phyloP scores from a whole-genome alignment of 2,113 vertebrate genomes.

The Nothocercus nigrocapillus region DNA sequence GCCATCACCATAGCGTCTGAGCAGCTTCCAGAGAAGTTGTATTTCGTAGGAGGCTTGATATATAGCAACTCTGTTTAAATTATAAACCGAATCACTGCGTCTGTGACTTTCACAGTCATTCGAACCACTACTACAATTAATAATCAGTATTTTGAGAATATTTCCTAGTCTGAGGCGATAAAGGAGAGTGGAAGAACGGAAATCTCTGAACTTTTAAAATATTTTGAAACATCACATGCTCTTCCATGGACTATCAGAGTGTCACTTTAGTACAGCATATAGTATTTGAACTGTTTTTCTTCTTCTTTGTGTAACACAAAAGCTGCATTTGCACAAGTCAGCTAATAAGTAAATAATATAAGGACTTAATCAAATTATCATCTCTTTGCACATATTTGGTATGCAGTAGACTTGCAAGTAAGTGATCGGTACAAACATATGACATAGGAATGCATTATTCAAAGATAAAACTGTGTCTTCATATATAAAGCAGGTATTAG shows the following conservation, averaged over 20 bases:
- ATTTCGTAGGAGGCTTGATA: not conserved
- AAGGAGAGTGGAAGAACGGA: not conserved
- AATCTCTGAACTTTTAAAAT: not conserved
- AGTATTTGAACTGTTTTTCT: not conserved
- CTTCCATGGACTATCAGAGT: not conserved
- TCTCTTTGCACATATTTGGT: not conserved
- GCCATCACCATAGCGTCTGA: constrained; percentile 31
- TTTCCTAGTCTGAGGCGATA: not conserved
- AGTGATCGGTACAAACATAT: not conserved
- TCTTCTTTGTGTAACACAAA: not conserved
- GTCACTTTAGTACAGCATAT: not conserved
- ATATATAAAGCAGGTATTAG: not conserved
- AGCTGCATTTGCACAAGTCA: not conserved
- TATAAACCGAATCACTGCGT: not conserved
- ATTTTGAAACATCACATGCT: not conserved
- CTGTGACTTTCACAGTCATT: not conserved
- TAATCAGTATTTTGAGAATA: not conserved
- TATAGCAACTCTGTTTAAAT: not conserved
- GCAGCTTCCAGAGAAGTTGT: constrained; percentile 13
- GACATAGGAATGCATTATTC: not conserved
- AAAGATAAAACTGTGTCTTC: not conserved
- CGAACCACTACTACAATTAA: not conserved
- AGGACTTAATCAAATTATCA: not conserved
- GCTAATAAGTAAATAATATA: not conserved
- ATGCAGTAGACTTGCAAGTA: not conserved